These are phyloP conservation scores for Podarcis muralis DNA, from an alignment of 2,113 vertebrate genomes.

Conservation along the genomic window DNA sequence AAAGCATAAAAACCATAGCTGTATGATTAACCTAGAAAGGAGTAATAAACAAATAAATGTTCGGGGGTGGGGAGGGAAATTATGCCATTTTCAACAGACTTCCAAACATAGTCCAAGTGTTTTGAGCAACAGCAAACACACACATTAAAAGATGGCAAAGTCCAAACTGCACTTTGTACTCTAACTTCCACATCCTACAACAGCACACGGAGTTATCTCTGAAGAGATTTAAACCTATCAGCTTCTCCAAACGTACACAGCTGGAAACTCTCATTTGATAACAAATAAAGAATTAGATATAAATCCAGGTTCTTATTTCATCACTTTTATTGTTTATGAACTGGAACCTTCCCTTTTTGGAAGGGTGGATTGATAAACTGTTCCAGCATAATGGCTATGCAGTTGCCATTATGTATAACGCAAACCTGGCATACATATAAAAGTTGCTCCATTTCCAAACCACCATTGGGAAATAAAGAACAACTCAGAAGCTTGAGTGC, in stretches of 20 bases:
- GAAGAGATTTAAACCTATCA: constrained; percentile 8
- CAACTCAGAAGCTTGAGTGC: neutral
- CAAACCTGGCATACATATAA: neutral
- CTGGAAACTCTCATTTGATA: constrained; percentile 16
- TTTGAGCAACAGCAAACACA: constrained; percentile 35
- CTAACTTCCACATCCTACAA: constrained; percentile 10
- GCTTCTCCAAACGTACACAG: neutral
- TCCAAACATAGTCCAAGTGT: constrained; percentile 11
- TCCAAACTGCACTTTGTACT: constrained; percentile 37
- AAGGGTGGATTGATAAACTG: neutral
- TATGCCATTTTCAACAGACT: constrained; percentile 45
- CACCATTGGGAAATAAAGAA: neutral
- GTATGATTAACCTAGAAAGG: neutral
- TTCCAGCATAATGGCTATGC: constrained; percentile 5
- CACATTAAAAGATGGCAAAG: constrained; percentile 17
- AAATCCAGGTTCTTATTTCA: neutral
- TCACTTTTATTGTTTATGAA: neutral
- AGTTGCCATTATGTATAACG: neutral
- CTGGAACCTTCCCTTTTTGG: neutral
- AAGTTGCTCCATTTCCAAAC: neutral
- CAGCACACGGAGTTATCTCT: neutral
- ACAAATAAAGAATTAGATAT: constrained; percentile 1
- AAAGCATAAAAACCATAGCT: neutral
- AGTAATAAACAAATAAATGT: neutral
- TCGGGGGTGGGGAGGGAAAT: neutral